These are phyloP conservation scores for Phortica okadai DNA, from an alignment of 2,888 invertebrate genomes.

Conservation along the genomic window DNA sequence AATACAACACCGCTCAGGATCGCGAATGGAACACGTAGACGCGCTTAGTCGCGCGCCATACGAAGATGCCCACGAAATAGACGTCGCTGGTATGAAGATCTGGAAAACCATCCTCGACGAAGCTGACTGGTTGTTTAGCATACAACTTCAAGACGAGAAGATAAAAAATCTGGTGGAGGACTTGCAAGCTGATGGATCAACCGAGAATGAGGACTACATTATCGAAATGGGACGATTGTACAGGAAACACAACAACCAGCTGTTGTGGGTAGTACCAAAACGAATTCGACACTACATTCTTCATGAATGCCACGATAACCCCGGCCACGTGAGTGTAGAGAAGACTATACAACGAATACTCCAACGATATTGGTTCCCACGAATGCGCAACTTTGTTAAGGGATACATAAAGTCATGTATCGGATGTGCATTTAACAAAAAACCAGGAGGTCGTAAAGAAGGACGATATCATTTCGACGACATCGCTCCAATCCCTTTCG, in stretches of 20 bases:
- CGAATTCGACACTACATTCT: neutral
- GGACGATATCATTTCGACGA: constrained; percentile 26
- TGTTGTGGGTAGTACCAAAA: neutral
- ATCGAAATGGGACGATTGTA: constrained; percentile 29
- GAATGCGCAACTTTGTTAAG: constrained; percentile 26
- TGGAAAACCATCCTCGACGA: too few relatives aligned
- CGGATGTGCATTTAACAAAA: constrained; percentile 27
- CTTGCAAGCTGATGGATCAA: neutral
- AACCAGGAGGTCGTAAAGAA: constrained; percentile 13
- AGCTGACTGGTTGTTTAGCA: too few relatives aligned
- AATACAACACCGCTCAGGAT: neutral
- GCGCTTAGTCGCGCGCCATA: neutral
- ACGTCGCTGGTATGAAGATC: neutral
- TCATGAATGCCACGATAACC: constrained; percentile 13
- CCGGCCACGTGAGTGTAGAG: constrained; percentile 1
- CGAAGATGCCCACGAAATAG: neutral
- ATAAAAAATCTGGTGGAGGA: too few relatives aligned
- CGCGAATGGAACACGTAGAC: neutral
- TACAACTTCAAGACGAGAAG: too few relatives aligned
- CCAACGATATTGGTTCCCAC: constrained; percentile 26
- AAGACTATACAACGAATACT: neutral
- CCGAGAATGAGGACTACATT: neutral
- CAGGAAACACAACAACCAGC: constrained; percentile 12
- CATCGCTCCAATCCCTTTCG: constrained; percentile 20
- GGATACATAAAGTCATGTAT: constrained; percentile 17